A percentile compares a stretch with the other conserved stretches of the same genome.
These are phyloP conservation scores for Rhadina sibilatrix DNA, from an alignment of 2,113 vertebrate genomes.

Conservation along the genomic window DNA sequence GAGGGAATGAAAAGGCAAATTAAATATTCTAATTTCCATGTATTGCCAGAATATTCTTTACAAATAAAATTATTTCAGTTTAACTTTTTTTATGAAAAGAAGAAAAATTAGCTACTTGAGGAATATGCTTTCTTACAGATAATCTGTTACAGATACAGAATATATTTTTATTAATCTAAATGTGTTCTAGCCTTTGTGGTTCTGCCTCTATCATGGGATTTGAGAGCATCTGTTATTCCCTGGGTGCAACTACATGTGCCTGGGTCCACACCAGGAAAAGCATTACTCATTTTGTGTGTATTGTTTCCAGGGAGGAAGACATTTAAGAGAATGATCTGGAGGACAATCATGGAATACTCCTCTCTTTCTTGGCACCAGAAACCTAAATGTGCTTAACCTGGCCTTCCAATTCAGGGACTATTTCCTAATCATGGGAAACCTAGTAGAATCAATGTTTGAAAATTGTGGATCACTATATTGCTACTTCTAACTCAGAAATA, in stretches of 20 bases:
- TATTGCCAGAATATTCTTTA: neutral
- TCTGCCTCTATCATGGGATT: neutral
- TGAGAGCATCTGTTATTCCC: neutral
- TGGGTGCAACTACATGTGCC: neutral
- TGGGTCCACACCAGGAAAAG: neutral
- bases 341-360: neutral
- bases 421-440: neutral
- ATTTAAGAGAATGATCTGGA: neutral
- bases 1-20: neutral
- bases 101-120: neutral
- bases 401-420: neutral
- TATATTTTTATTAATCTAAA: neutral
- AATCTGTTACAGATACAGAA: neutral
- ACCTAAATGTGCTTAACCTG: neutral
- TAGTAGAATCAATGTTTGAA: neutral
- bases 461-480: neutral
- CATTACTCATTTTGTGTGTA: neutral
- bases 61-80: neutral
- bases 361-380: neutral
- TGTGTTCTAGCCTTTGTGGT: neutral
- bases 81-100: neutral
- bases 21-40: neutral
- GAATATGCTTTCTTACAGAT: neutral
- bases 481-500: neutral
- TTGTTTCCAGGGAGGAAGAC: neutral